Evolutionary conservation across 2,113 vertebrate genomes (phyloP).

Genomic region (Rafetus swinhoei): DNA sequence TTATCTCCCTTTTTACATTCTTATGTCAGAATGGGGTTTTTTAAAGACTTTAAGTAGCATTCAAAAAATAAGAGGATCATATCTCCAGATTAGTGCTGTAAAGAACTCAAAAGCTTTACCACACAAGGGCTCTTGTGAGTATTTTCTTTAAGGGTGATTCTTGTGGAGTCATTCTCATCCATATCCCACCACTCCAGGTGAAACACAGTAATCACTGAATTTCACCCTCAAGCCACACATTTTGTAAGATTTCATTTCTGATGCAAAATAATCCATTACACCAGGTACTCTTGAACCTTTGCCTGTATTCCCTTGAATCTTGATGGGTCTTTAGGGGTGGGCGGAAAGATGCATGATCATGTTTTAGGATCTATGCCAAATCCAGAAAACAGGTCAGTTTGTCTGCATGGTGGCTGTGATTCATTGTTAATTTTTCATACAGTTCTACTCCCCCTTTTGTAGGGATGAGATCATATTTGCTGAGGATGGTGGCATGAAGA

Average conservation of each 20-base stretch:
- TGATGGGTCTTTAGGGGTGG: rapidly evolving
- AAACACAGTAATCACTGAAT: neutral
- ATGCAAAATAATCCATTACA: neutral
- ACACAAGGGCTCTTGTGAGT: neutral
- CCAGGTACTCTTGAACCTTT: neutral
- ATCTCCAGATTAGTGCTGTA: neutral
- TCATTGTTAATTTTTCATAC: neutral
- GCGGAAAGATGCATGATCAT: neutral
- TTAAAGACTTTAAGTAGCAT: neutral
- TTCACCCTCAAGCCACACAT: neutral
- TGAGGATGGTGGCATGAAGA: neutral
- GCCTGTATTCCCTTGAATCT: neutral
- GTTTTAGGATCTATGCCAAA: neutral
- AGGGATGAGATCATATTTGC: rapidly evolving
- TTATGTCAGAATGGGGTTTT: neutral
- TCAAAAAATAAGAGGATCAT: neutral
- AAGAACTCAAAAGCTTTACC: constrained; percentile 6
- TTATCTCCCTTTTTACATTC: neutral
- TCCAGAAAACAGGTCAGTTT: neutral
- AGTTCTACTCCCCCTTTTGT: neutral
- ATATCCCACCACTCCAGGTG: neutral
- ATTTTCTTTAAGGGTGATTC: neutral
- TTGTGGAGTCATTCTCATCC: neutral
- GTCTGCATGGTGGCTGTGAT: neutral
- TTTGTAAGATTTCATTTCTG: neutral